Conservation (phyloP, 2,113 vertebrate genomes). For the Malurus melanocephalus region DNA sequence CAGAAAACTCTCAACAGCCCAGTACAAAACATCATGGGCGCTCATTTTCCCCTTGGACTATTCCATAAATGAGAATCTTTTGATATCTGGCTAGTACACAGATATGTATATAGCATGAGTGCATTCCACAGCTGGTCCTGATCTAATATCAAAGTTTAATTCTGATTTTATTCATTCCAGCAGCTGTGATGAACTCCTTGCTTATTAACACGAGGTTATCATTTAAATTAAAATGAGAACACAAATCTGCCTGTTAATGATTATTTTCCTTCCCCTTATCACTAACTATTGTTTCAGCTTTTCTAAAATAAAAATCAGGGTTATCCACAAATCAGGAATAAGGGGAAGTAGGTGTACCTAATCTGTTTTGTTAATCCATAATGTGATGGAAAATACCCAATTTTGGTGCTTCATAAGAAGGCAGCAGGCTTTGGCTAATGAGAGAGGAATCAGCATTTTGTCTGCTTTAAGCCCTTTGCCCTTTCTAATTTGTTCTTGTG, state of each 20-base stretch:
- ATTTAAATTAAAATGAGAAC: neutral
- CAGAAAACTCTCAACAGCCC: neutral
- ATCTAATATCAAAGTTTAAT: neutral
- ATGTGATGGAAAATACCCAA: neutral
- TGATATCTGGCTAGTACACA: neutral
- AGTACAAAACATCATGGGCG: neutral
- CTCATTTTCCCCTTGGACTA: neutral
- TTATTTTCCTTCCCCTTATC: neutral
- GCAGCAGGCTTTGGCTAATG: neutral
- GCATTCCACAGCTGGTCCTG: neutral
- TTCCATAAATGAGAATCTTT: constrained; percentile 8
- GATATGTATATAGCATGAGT: neutral
- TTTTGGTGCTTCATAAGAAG: neutral
- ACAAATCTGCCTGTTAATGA: neutral
- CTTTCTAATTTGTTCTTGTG: neutral
- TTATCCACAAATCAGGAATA: neutral
- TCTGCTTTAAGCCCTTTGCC: neutral
- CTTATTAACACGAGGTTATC: neutral
- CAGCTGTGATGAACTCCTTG: neutral
- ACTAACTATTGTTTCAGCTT: neutral
- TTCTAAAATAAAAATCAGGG: neutral
- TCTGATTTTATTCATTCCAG: neutral
- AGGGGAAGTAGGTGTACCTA: neutral
- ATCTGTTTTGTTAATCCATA: neutral
- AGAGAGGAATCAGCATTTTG: neutral